phyloP scores from a whole-genome alignment of 2,113 vertebrate species.

The Gracilinanus agilis region DNA sequence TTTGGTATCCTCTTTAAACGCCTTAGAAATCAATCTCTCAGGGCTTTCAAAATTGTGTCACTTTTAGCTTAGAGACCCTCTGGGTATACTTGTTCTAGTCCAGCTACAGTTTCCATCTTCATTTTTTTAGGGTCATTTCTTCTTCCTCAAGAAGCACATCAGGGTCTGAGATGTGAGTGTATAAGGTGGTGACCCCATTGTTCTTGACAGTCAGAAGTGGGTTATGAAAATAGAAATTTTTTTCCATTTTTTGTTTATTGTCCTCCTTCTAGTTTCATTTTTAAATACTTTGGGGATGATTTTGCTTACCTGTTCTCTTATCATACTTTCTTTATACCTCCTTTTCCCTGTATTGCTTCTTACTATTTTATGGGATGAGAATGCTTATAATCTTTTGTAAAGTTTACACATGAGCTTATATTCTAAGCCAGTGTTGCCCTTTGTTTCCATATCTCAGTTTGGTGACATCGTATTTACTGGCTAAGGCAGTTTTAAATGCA shows the following conservation, averaged over 20 bases:
- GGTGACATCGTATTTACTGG: neutral
- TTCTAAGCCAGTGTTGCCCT: neutral
- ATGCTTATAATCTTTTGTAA: neutral
- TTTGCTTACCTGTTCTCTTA: neutral
- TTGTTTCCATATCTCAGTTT: neutral
- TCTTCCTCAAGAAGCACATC: neutral
- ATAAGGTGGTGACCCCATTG: neutral
- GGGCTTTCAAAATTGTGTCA: neutral
- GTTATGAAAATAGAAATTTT: neutral
- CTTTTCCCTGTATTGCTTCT: neutral
- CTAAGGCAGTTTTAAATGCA: neutral
- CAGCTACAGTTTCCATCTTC: neutral
- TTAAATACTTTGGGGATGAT: neutral
- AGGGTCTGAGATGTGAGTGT: neutral
- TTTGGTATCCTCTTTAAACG: neutral
- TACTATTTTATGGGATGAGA: neutral
- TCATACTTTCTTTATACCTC: neutral
- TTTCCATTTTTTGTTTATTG: neutral
- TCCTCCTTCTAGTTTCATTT: neutral
- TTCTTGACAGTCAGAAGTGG: neutral
- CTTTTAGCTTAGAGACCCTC: neutral
- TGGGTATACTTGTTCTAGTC: neutral
- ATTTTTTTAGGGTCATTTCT: neutral
- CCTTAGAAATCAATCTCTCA: neutral
- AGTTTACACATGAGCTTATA: neutral